These are phyloP conservation scores for Mechanitis messenoides DNA, from an alignment of 2,888 invertebrate species.

Conservation along the genomic window DNA sequence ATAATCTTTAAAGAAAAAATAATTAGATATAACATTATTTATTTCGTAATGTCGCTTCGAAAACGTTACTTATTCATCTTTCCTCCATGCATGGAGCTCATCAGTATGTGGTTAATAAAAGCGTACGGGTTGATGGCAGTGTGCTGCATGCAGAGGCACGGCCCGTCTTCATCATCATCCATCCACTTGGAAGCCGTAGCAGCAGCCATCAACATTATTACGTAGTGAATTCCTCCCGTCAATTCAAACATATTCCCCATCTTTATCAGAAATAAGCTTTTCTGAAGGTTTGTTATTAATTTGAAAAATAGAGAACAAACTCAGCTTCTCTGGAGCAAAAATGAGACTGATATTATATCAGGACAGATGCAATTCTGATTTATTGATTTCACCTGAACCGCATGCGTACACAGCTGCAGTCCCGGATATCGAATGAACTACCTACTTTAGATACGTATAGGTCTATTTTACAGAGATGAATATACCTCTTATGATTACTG, in stretches of 20 bases:
- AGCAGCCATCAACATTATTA: neutral
- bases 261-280: no score
- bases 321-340: no score
- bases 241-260: neutral
- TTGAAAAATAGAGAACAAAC: no score
- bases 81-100: neutral
- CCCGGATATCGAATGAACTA: neutral
- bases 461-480: no score
- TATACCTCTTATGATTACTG: no score
- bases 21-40: no score
- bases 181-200: neutral
- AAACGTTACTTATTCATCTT: neutral
- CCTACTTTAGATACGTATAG: neutral
- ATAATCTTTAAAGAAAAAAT: no score
- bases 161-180: neutral
- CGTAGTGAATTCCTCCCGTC: neutral
- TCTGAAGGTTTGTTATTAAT: no score
- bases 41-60: neutral
- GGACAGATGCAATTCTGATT: neutral
- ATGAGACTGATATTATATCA: neutral
- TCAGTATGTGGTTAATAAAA: neutral
- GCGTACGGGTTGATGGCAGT: neutral
- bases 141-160: neutral
- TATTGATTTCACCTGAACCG: neutral
- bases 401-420: constrained; percentile 2